A percentile compares a stretch with the other conserved stretches of the same genome.
phyloP scores from a whole-genome alignment of 2,888 invertebrate species.

The Melieria crassipennis region DNA sequence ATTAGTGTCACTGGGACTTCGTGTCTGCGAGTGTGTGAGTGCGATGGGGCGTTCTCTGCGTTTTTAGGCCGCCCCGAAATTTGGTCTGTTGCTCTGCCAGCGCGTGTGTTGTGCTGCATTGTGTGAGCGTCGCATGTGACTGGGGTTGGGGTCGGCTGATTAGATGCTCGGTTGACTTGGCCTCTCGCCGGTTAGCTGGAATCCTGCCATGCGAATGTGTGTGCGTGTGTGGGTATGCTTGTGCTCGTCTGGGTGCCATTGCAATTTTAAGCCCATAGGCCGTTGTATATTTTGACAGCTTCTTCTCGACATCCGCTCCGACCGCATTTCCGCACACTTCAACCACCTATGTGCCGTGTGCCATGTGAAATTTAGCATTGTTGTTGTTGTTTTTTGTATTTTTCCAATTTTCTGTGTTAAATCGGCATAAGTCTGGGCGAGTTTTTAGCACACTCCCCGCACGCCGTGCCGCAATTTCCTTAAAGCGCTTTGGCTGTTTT shows the following conservation, averaged over 20 bases:
- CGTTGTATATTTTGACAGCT: constrained; percentile 7
- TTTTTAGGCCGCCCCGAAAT: too few species aligned
- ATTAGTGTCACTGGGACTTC: constrained; percentile 3
- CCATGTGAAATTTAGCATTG: not conserved
- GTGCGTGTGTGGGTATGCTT: not conserved
- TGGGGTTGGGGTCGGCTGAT: too few species aligned
- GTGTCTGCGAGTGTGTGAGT: not conserved
- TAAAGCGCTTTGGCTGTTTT: not conserved
- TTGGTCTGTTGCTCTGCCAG: too few species aligned
- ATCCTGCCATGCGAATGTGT: not conserved
- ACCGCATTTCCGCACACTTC: too few species aligned
- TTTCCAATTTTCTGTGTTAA: constrained; percentile 8
- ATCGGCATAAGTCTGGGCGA: not conserved
- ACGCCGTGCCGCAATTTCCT: not conserved
- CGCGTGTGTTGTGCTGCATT: too few species aligned
- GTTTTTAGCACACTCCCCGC: not conserved
- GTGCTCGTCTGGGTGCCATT: not conserved
- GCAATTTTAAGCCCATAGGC: constrained; percentile 1
- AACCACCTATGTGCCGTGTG: too few species aligned
- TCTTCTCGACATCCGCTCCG: not conserved
- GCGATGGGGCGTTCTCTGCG: too few species aligned
- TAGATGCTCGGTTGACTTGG: too few species aligned
- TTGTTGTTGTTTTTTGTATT: not conserved
- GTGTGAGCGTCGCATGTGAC: too few species aligned
- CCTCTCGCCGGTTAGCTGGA: too few species aligned